Percentiles rank a stretch among this genome's conserved stretches.
These are phyloP conservation scores for Megatriorchis doriae DNA, from an alignment of 2,113 vertebrate species.

Conservation along the genomic window DNA sequence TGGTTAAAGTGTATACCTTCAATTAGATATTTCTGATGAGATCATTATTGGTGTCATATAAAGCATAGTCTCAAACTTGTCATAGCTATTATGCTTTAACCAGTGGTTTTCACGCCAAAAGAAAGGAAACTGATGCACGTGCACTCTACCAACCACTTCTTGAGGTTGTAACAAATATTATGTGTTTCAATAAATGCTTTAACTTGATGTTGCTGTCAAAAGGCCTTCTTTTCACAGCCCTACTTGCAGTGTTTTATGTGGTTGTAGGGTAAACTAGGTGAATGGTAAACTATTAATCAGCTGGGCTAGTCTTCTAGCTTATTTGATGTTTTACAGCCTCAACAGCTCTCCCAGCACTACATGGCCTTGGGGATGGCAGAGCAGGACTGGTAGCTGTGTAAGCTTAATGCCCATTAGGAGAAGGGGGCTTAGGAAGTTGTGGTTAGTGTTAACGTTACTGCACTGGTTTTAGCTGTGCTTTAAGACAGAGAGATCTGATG, in stretches of 20 bases:
- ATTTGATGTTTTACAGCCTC: neutral
- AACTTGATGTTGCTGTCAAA: neutral
- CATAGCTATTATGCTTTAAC: neutral
- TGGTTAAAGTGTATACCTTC: neutral
- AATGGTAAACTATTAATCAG: neutral
- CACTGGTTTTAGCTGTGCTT: neutral
- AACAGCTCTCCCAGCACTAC: neutral
- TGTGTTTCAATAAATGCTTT: neutral
- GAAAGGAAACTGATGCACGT: neutral
- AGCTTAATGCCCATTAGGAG: neutral
- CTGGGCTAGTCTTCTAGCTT: neutral
- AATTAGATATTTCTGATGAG: neutral
- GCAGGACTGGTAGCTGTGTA: neutral
- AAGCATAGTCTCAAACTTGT: accelerated
- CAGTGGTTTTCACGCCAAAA: neutral
- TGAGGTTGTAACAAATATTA: neutral
- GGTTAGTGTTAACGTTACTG: neutral
- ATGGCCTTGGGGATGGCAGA: neutral
- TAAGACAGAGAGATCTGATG: neutral
- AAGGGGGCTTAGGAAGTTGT: neutral
- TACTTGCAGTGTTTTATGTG: neutral
- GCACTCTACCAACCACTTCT: neutral
- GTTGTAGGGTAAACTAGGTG: neutral
- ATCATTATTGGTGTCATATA: neutral
- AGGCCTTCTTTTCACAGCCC: neutral